Evolutionary conservation across 2,797 vertebrate species (phyloP).

Genomic region (Neoniphon sammara): DNA sequence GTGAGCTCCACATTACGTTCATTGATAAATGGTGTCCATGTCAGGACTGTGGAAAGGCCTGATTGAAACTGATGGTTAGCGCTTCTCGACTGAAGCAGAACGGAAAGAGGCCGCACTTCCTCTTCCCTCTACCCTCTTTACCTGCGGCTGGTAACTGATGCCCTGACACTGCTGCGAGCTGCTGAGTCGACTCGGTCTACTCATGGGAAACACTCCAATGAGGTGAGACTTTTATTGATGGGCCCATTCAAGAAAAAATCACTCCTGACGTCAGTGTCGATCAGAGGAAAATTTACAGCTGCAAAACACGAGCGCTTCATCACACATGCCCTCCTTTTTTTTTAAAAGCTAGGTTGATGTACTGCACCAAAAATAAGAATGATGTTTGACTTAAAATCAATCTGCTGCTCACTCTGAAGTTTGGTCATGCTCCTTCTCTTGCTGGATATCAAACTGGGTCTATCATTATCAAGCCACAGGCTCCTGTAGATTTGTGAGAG

Average conservation of each 20-base stretch:
- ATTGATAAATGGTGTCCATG: constrained; percentile 46
- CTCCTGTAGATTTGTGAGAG: constrained; percentile 46
- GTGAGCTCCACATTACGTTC: background rate
- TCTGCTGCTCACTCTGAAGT: background rate
- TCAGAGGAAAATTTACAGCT: constrained; percentile 19
- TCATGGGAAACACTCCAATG: constrained; percentile 16
- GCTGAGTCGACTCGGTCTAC: constrained; percentile 45
- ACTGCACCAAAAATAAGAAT: background rate
- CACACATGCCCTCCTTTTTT: background rate
- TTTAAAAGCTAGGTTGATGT: background rate
- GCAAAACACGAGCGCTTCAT: constrained; percentile 22
- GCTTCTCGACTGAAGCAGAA: constrained; percentile 39
- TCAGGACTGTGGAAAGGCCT: constrained; percentile 37
- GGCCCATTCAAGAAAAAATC: constrained; percentile 27
- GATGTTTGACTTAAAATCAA: background rate
- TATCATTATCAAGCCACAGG: constrained; percentile 49
- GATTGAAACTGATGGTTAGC: constrained; percentile 59
- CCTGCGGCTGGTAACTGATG: constrained; percentile 53
- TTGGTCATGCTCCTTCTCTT: background rate
- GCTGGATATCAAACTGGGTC: constrained; percentile 36
- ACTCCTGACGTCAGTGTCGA: constrained; percentile 25
- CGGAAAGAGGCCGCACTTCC: constrained; percentile 21
- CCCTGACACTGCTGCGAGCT: constrained; percentile 14
- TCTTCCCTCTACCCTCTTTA: constrained; percentile 30
- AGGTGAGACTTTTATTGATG: constrained; percentile 53